A percentile compares a stretch with the other conserved stretches of the same genome.
Conservation (phyloP, 2,113 vertebrate species). For the Pluvianellus socialis region DNA sequence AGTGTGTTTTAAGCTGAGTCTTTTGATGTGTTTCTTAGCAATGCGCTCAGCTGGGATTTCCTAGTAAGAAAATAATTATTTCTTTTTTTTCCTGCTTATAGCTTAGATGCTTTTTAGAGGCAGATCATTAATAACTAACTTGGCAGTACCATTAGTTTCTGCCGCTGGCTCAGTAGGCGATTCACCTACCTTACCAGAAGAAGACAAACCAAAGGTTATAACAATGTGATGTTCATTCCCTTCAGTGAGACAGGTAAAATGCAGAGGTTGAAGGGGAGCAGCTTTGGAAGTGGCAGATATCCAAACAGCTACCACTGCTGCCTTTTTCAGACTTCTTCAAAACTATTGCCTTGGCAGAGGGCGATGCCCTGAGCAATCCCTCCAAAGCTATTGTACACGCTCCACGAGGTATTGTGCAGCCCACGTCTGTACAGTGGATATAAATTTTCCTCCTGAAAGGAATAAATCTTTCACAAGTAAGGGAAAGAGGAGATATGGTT, state of each 20-base stretch:
- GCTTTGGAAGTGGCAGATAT: background rate
- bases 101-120: background rate
- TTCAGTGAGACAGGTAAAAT: constrained; percentile 42
- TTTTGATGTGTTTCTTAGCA: background rate
- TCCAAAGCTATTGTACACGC: background rate
- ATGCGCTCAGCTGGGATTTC: background rate
- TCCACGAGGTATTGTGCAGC: background rate
- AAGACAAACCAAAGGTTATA: background rate
- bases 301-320: background rate
- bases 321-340: background rate
- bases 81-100: background rate
- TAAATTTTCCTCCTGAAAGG: constrained; percentile 38
- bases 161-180: background rate
- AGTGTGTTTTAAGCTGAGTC: background rate
- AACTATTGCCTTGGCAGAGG: background rate
- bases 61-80: background rate
- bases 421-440: background rate
- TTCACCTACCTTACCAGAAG: background rate
- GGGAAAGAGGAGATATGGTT: constrained; percentile 8
- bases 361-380: background rate
- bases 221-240: background rate
- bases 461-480: constrained; percentile 21
- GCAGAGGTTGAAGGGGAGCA: background rate
- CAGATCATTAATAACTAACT: background rate
- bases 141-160: background rate